phyloP scores from a whole-genome alignment of 1,140 invertebrate species.

The Leptinotarsa lineolata region DNA sequence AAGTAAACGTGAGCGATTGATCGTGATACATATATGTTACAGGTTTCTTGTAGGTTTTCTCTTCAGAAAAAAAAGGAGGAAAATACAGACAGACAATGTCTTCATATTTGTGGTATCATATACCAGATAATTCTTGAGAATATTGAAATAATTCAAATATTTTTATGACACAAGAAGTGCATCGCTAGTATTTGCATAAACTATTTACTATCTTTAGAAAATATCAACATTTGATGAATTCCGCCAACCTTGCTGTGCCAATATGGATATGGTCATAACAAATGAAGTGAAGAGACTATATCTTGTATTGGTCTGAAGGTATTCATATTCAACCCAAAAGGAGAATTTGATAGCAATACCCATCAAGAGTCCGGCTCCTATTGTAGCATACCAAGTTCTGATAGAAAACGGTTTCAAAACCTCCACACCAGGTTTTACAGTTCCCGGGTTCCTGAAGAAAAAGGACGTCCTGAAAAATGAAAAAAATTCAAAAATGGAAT shows the following conservation, averaged over 20 bases:
- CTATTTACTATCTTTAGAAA: too few relatives aligned
- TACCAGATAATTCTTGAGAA: too few relatives aligned
- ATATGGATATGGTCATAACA: constrained; percentile 34
- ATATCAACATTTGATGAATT: neutral
- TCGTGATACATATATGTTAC: too few relatives aligned
- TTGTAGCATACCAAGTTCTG: constrained; percentile 33
- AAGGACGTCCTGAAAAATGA: constrained; percentile 38
- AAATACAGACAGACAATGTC: too few relatives aligned
- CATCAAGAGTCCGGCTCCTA: constrained; percentile 27
- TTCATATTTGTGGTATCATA: too few relatives aligned
- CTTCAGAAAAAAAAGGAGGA: too few relatives aligned
- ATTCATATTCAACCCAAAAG: constrained; percentile 32
- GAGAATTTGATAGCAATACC: constrained; percentile 35
- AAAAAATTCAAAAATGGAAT: too few relatives aligned
- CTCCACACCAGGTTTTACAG: constrained; percentile 34
- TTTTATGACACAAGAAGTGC: too few relatives aligned
- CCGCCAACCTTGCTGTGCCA: constrained; percentile 39
- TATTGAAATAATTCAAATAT: too few relatives aligned
- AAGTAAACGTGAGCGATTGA: too few relatives aligned
- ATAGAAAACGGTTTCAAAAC: constrained; percentile 43
- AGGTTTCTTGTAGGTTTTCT: too few relatives aligned
- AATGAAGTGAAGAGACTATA: constrained; percentile 34
- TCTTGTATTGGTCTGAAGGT: constrained; percentile 4
- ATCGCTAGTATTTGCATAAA: too few relatives aligned
- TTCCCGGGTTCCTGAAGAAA: constrained; percentile 41